Evolutionary conservation across 2,113 vertebrate genomes (phyloP).

Genomic region (Petaurus breviceps): DNA sequence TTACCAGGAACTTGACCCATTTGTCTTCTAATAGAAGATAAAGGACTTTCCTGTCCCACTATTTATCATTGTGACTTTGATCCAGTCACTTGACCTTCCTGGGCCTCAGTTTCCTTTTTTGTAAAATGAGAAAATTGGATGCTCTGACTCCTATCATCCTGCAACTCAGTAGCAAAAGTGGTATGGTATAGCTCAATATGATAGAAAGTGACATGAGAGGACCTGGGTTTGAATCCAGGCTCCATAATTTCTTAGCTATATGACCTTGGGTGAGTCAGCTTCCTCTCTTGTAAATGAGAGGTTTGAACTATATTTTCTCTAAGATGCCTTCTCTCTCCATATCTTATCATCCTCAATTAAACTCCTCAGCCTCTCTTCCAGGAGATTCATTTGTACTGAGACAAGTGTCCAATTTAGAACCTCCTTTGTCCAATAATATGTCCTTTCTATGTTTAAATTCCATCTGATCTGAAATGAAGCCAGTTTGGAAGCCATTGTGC

Average conservation of each 20-base stretch:
- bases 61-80: neutral
- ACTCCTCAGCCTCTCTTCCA: neutral
- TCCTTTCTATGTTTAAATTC: neutral
- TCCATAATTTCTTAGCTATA: neutral
- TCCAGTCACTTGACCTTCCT: neutral
- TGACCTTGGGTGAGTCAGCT: neutral
- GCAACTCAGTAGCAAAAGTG: neutral
- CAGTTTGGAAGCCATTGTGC: neutral
- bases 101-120: neutral
- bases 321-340: neutral
- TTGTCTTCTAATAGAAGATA: neutral
- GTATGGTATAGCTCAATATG: neutral
- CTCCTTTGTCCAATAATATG: neutral
- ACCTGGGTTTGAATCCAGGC: neutral
- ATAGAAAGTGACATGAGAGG: neutral
- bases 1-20: neutral
- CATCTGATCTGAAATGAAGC: neutral
- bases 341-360: neutral
- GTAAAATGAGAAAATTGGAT: neutral
- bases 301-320: neutral
- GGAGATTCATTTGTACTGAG: neutral
- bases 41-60: neutral
- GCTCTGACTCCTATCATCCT: neutral
- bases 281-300: neutral
- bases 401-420: neutral